Evolutionary conservation across 2,113 vertebrate genomes (phyloP).

Genomic region (Sceloporus tristichus): DNA sequence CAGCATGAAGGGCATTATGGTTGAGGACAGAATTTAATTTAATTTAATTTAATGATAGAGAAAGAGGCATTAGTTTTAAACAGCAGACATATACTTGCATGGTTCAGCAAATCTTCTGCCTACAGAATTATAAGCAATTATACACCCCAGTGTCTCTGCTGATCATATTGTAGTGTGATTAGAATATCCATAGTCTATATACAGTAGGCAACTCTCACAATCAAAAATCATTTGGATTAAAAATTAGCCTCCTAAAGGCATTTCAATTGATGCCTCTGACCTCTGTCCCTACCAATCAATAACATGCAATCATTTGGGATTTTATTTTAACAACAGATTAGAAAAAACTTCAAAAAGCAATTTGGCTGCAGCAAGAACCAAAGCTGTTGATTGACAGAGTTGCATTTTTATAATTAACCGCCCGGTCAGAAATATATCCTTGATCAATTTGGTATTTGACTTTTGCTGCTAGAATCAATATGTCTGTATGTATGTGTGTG

Average conservation of each 20-base stretch:
- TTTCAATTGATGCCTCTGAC: not conserved
- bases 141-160: not conserved
- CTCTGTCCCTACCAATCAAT: not conserved
- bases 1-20: not conserved
- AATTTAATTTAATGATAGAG: not conserved
- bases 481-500: not conserved
- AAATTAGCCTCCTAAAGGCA: conserved; percentile 6
- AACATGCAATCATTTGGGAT: not conserved
- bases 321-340: conserved; percentile 3
- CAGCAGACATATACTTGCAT: not conserved
- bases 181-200: not conserved
- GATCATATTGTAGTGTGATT: not conserved
- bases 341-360: not conserved
- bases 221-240: conserved; percentile 5
- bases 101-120: conserved; percentile 1
- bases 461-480: conserved; percentile 5
- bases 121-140: conserved; percentile 16
- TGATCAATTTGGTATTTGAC: not conserved
- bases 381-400: not conserved
- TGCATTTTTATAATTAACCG: not conserved
- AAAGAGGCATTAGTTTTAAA: conserved; percentile 8
- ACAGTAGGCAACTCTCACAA: not conserved
- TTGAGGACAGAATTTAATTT: conserved; percentile 9
- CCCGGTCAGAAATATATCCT: not conserved
- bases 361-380: not conserved